Percentiles rank a stretch among this genome's conserved stretches.
Evolutionary conservation across 2,797 vertebrate species (phyloP).

Genomic region (Anas capensis): DNA sequence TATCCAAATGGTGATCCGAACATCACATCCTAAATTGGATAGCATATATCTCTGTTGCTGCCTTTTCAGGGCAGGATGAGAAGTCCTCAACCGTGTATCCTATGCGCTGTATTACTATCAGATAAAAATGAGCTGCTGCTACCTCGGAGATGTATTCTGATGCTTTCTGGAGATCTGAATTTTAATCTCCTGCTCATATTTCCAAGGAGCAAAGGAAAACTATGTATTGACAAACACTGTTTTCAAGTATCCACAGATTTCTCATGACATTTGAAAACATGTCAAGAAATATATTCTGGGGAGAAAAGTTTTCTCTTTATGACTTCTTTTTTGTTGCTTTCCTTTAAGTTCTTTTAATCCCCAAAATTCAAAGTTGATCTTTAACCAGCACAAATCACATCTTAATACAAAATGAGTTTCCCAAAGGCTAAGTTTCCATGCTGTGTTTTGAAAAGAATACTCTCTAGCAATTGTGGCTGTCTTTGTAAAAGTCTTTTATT

Average conservation of each 20-base stretch:
- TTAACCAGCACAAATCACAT: constrained; percentile 69
- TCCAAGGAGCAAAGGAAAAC: not conserved
- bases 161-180: not conserved
- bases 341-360: constrained; percentile 55
- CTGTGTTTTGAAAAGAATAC: constrained; percentile 70
- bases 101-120: not conserved
- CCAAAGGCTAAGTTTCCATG: constrained; percentile 68
- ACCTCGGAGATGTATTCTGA: not conserved
- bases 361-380: constrained; percentile 69
- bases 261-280: not conserved
- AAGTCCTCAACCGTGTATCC: not conserved
- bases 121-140: not conserved
- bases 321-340: not conserved
- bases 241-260: not conserved
- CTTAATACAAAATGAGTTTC: constrained; percentile 74
- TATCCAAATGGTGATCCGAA: not conserved
- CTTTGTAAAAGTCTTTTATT: constrained; percentile 74
- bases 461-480: constrained; percentile 70
- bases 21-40: not conserved
- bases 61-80: not conserved
- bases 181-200: not conserved
- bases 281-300: not conserved
- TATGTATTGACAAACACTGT: not conserved
- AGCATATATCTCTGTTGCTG: not conserved
- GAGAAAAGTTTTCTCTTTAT: not conserved